Evolutionary conservation across 1,140 invertebrate species (phyloP), one percentile per base, ranked within the genome.

Genomic region (Papilio polyxenes): DNA sequence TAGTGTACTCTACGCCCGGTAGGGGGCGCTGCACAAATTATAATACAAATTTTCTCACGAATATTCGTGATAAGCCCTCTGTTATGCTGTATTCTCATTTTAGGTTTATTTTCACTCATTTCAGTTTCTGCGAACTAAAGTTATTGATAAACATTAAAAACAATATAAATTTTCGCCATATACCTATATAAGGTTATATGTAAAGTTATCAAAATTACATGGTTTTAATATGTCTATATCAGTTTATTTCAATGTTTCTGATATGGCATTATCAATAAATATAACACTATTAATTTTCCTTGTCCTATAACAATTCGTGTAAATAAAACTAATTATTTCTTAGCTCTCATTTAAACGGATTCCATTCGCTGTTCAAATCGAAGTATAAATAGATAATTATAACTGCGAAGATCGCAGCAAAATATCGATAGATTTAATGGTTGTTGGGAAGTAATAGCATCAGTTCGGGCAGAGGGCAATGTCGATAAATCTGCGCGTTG

Each of bases 381-480:
- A 37, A 72, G 3, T 72, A 72, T 17, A 72, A 72, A 72, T 72
- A 72, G 31, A 40, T 65, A 9, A 65, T 72, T 40, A 40, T 40
- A 72, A 72, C 31, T 72, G 65, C 62, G 23, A 31, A 40, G 65
- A 40, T 72, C 15, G 31, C 65, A 2, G 65, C 65, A 72, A 40
- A 72, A 37, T 79, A 79, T 80, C 78, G 78, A 80, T 80, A 80
- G 78, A 80, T 80, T 80, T 80, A 80, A 48, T 44, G 78, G 56
- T 44, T 37, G 78, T 65, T 65, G 62, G 62, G 23, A 9, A 76
- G 59, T 40, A 80, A 62, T 23, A 23, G 78, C 78, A 80, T 65
- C 75, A 53, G 75, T 53, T 49, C 56, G 77, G 77, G 56, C 78
- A 80, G 78, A 80, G 78, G 78, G 78, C 78, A 80, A 37, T 62